Base-by-base conservation (phyloP, 1,140 invertebrate genomes). In the Manduca sexta region DNA sequence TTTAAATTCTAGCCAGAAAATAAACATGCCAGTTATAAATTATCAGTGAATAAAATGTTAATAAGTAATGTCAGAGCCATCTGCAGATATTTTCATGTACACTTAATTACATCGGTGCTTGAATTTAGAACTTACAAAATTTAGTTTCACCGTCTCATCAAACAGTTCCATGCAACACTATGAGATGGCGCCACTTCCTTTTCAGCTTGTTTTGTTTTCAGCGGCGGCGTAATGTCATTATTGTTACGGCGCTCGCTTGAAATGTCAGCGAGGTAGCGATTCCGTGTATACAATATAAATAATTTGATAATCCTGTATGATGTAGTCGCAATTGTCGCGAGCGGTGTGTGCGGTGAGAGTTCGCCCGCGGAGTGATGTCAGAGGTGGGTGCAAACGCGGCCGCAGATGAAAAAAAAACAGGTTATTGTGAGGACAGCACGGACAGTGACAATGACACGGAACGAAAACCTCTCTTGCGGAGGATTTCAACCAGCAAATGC, bases 401-500 rank as follows among this genome's bases (percentile, higher is more conserved):
- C 44, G 54, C 51, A 13, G 60, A 70, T 33, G 68, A 65, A 29
- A 74, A 58, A 53, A 75, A 69, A 71, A 34, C 65, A 38, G 65
- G 58, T 15, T 72, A 60, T 30, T 70, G 57, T 33, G 78, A 81
- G 47, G 81, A 84, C 48, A 82, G 76, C 64, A 81, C 81, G 18
- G 81, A 84, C 51, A 82, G 77, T 56, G 81, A 84, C 45, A 81
- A 84, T 78, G 81, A 84, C 29, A 77, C 67, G 12, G 78, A 84
- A 44, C 75, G 59, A 55, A 82, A 79, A 55, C 66, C 60, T 8
- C 54, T 84, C 30, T 52, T 82, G 15, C 66, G 78, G 12, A 71
- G 81, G 56, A 74, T 84, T 60, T 84, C 81, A 21, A 84, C 81
- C 29, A 84, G 78, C 64, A 84, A 84, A 62, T 84, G 81, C 56